phyloP scores from a whole-genome alignment of 2,113 vertebrate species.

The Sisor rabdophorus region DNA sequence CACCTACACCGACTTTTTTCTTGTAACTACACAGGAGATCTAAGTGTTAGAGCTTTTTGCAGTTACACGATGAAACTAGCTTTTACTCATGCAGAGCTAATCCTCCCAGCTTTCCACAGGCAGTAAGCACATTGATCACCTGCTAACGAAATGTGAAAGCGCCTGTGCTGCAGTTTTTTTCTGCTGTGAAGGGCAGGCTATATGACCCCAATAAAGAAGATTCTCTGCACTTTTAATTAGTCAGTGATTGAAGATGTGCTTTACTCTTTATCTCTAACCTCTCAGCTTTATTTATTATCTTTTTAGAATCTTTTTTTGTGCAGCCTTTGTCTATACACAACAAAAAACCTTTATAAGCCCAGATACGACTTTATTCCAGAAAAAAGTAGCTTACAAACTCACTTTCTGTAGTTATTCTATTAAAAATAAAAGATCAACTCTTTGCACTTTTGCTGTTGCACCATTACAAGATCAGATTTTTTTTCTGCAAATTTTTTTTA shows the following conservation, averaged over 20 bases:
- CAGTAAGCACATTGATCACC: constrained; percentile 32
- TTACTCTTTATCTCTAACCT: not conserved
- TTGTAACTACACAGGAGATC: not conserved
- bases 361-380: constrained; percentile 13
- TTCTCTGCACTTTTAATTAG: constrained; percentile 18
- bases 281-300: not conserved
- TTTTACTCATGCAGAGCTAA: not conserved
- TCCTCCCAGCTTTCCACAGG: constrained; percentile 21
- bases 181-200: not conserved
- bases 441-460: not conserved
- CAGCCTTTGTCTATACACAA: not conserved
- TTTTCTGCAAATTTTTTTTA: no score
- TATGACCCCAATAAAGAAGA: not conserved
- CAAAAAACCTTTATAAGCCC: not conserved
- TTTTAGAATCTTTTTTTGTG: not conserved
- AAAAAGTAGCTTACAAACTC: not conserved
- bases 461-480: not conserved
- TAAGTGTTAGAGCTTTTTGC: not conserved
- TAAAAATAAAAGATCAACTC: not conserved
- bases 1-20: not conserved
- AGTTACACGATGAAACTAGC: not conserved
- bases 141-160: constrained; percentile 20
- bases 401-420: not conserved
- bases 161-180: constrained; percentile 9
- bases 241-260: constrained; percentile 7